Percentiles rank a stretch among this genome's conserved stretches.
These are phyloP conservation scores for Temnothorax ravouxi DNA, from an alignment of 2,888 invertebrate genomes.

Conservation along the genomic window DNA sequence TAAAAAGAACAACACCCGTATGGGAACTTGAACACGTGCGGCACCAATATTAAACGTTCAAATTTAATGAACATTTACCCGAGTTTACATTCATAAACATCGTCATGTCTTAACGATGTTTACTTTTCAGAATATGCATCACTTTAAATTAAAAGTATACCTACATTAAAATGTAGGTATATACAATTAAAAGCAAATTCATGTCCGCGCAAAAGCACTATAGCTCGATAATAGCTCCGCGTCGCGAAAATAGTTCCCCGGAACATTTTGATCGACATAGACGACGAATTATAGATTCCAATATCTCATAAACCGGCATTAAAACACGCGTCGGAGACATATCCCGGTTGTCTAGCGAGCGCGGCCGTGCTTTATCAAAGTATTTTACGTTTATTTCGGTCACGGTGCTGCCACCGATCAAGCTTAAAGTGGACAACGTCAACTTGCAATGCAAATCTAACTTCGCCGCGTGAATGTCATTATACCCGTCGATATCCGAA, in stretches of 20 bases:
- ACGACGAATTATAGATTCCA: background rate
- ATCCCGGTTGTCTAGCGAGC: slow-evolving; percentile 2
- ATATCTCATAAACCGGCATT: background rate
- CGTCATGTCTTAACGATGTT: background rate
- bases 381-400: slow-evolving; percentile 41
- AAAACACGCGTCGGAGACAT: background rate
- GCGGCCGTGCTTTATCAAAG: background rate
- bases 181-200: background rate
- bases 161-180: background rate
- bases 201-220: too few relatives aligned
- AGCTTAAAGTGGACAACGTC: background rate
- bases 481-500: background rate
- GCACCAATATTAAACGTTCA: slow-evolving; percentile 15
- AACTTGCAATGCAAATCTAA: slow-evolving; percentile 19
- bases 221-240: background rate
- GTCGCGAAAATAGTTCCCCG: background rate
- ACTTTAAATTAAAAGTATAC: background rate
- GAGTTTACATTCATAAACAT: background rate
- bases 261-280: background rate
- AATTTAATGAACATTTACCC: slow-evolving; percentile 17
- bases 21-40: background rate
- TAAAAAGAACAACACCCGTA: slow-evolving; percentile 24
- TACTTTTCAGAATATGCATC: background rate
- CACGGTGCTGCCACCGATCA: background rate
- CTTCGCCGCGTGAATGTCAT: slow-evolving; percentile 32